Evolutionary conservation across 2,888 invertebrate species (phyloP).

Genomic region (Tortricodes alternella): DNA sequence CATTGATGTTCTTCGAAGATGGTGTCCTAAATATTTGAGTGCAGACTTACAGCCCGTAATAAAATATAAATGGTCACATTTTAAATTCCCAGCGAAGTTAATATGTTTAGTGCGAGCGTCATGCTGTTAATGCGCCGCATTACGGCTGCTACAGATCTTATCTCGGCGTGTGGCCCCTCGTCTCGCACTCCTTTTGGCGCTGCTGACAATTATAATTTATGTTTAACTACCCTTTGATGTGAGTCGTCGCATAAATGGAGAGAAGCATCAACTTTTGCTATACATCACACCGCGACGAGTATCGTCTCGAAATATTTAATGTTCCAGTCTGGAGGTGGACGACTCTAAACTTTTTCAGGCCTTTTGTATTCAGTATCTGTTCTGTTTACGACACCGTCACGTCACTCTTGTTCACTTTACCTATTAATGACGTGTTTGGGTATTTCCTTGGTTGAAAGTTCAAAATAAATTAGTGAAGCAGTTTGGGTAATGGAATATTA

Average conservation of each 20-base stretch:
- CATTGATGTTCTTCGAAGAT: neutral
- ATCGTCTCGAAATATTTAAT: too few species aligned
- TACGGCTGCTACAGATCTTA: slow-evolving; percentile 3
- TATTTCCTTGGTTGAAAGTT: slow-evolving; percentile 7
- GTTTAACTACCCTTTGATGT: slow-evolving; percentile 27
- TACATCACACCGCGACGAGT: too few species aligned
- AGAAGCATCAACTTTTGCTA: slow-evolving; percentile 8
- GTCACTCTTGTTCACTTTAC: neutral
- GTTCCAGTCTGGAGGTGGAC: neutral
- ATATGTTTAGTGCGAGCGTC: slow-evolving; percentile 4
- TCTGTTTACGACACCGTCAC: neutral
- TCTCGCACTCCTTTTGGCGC: slow-evolving; percentile 23
- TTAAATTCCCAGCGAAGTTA: slow-evolving; percentile 3
- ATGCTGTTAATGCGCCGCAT: slow-evolving; percentile 5
- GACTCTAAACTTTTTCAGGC: neutral
- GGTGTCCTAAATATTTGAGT: slow-evolving; percentile 3
- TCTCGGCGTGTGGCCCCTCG: slow-evolving; percentile 24
- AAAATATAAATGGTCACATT: slow-evolving; percentile 13
- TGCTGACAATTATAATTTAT: slow-evolving; percentile 35
- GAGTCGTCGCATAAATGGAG: neutral
- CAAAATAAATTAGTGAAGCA: neutral
- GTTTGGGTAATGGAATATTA: slow-evolving; percentile 18
- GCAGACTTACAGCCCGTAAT: slow-evolving; percentile 2
- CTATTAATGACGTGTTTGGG: neutral
- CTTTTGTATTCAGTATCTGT: neutral